Base-by-base conservation (phyloP, 2,797 vertebrate genomes). In the Eurystomus glaucurus region DNA sequence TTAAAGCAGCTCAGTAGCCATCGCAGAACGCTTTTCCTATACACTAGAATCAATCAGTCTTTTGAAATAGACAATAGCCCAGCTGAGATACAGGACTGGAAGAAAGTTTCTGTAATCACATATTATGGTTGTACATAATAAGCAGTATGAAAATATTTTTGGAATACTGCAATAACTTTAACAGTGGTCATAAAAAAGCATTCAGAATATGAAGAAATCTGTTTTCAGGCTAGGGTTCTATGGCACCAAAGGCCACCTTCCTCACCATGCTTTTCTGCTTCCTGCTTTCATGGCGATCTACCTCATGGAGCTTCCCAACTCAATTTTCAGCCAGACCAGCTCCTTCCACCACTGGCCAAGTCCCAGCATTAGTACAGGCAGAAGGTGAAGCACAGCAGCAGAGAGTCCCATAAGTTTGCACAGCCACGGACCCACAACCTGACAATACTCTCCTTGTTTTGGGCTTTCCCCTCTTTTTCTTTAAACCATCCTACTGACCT, bases 291-390 rank as follows among this genome's bases (percentile, higher is more conserved):
- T 2, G 9, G 31, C 11, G 68, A 75, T 26, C n/a, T 46, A 61
- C 18, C 39, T 70, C 52, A 46, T 5, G 9, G 10, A 71, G 46
- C 35, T 66, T 71, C 41, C 35, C 69, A 81, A 54, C 16, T 55
- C 41, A 33, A 3, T 64, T 60, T 82, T 25, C 75, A 75, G 55
- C 22, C 37, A 21, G 18, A 64, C 22, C 52, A 88, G 54, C 39
- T 72, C 71, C 46, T 46, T 2, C 1, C 29, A 60, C 31, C 1
- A 1, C 54, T 57, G 81, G 19, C 14, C 43, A 82, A 61, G 37
- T 19, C 57, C 39, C 20, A 43, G 22, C 20, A 37, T 33, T 29
- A 54, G 48, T 23, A 45, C 0, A 55, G 46, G n/a, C 2, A 1
- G 28, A 62, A 64, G 78, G 26, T 2, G 22, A 89, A 60, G 29